Base-by-base conservation (phyloP, 1,140 invertebrate species). In the Maconellicoccus hirsutus region DNA sequence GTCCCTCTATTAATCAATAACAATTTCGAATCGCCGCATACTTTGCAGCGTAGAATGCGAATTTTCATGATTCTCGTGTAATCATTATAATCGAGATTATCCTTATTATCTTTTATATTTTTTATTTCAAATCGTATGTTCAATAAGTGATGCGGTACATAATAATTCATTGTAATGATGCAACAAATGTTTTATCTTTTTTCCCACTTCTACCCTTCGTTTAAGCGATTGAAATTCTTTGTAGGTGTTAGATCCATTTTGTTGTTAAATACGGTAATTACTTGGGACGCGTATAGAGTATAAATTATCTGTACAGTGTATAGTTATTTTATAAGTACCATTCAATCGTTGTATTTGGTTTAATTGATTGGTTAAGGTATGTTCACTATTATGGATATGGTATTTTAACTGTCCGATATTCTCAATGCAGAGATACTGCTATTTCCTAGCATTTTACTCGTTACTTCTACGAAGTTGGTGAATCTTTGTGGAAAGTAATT, bases 1-100 rank as follows among this genome's bases (percentile, higher is more conserved):
- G 42, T 52, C 42, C 42, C 42, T 19, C 42, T 19, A 52, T 52
- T 52, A 52, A 52, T 52, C 42, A 52, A 52, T 52, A 52, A 52
- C 42, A 52, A 52, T 52, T 52, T 52, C n/a, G n/a, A 52, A 52
- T 52, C n/a, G 42, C 42, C n/a, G 42, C 42, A 52, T 52, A 52
- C 42, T 52, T 52, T 52, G 42, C 42, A 3, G 42, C 42, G 3
- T 6, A 52, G 42, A 52, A 52, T 52, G 42, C 4, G 42, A 52
- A 52, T 52, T 52, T 33, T 52, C n/a, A 52, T 33, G 29, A 52
- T 52, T 52, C 42, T 52, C n/a, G 16, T 52, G 42, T 8, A 52
- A 52, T 52, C 6, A 52, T 52, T 2, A 52, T 52, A 52, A 16
- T 16, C 29, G 42, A 16, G n/a, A 16, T 52, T 52, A 52, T 52